Evolutionary conservation across 2,888 invertebrate genomes (phyloP).

Genomic region (Diarsia mendica): DNA sequence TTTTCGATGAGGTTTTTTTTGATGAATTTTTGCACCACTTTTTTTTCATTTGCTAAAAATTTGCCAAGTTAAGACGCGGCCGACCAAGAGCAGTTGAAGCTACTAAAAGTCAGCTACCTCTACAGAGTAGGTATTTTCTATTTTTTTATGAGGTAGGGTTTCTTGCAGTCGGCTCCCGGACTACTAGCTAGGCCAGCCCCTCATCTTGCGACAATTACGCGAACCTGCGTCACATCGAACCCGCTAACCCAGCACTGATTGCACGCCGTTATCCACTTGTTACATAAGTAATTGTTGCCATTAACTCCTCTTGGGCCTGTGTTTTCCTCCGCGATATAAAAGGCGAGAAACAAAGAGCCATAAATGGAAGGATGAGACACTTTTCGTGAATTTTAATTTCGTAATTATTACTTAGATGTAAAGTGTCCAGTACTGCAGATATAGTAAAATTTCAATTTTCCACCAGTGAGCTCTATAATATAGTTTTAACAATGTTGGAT

Average conservation of each 20-base stretch:
- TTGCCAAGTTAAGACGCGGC: no score
- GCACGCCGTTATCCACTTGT: slow-evolving; percentile 55
- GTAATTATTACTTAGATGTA: background rate
- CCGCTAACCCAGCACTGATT: slow-evolving; percentile 25
- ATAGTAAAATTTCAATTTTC: background rate
- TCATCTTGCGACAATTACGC: slow-evolving; percentile 30
- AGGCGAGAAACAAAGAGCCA: slow-evolving; percentile 63
- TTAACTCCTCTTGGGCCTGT: slow-evolving; percentile 71
- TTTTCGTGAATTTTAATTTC: background rate
- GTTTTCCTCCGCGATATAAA: slow-evolving; percentile 78
- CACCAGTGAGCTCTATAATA: background rate
- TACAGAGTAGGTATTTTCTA: no score
- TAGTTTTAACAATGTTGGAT: background rate
- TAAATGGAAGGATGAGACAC: slow-evolving; percentile 64
- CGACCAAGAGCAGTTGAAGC: no score
- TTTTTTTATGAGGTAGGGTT: no score
- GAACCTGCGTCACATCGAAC: slow-evolving; percentile 32
- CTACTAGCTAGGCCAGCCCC: background rate
- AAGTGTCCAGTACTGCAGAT: no score
- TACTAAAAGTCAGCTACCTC: no score
- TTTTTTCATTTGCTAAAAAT: no score
- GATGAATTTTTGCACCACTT: no score
- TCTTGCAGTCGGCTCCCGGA: no score
- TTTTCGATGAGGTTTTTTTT: no score
- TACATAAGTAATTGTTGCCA: slow-evolving; percentile 72